Conservation (phyloP, 2,888 invertebrate genomes). For the Nipponacmea schrenckii region DNA sequence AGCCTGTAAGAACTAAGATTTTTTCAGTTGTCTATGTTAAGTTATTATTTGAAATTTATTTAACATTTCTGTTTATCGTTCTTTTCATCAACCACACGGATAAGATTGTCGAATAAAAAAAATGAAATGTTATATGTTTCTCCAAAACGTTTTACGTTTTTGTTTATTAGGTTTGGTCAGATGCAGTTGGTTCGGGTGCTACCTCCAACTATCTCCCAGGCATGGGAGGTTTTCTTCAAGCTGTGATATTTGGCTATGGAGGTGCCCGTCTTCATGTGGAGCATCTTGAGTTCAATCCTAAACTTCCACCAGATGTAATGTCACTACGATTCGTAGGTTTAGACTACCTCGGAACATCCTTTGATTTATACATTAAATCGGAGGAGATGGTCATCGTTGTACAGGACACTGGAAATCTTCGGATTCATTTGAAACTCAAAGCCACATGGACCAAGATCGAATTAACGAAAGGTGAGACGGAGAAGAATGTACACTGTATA, state of each 20-base stretch:
- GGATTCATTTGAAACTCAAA: not conserved
- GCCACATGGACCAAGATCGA: not conserved
- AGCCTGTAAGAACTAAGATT: too few species aligned
- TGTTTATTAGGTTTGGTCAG: too few species aligned
- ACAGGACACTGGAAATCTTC: not conserved
- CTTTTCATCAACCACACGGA: too few species aligned
- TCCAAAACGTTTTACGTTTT: too few species aligned
- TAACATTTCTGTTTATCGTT: too few species aligned
- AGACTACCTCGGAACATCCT: constrained; percentile 23
- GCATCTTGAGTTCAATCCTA: constrained; percentile 34
- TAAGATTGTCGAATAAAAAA: too few species aligned
- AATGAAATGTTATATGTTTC: too few species aligned
- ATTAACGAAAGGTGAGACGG: not conserved
- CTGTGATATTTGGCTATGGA: constrained; percentile 62
- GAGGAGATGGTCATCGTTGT: constrained; percentile 1
- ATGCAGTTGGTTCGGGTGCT: too few species aligned
- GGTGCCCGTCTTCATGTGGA: constrained; percentile 52
- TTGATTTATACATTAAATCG: constrained; percentile 13
- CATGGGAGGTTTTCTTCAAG: constrained; percentile 66
- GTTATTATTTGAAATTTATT: too few species aligned
- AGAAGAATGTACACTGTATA: too few species aligned
- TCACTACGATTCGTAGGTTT: constrained; percentile 13
- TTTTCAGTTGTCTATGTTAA: too few species aligned
- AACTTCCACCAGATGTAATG: constrained; percentile 46
- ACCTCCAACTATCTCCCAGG: constrained; percentile 67